Percentiles rank a stretch among this genome's conserved stretches.
Conservation (phyloP, 1,140 invertebrate species). For the Drosophila pallidifrons region DNA sequence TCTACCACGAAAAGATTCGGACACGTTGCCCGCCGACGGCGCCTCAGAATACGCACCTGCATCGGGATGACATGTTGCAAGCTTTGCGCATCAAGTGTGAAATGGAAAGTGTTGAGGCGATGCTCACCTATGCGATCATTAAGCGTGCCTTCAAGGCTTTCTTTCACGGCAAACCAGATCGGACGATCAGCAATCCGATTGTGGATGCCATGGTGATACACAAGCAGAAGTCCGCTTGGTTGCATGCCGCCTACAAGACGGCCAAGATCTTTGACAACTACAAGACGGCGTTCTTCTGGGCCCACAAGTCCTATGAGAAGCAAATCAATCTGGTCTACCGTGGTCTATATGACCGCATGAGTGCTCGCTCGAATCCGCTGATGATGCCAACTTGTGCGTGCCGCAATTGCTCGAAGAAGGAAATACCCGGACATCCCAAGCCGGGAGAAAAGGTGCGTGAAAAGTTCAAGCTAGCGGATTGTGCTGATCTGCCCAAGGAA, state of each 20-base stretch:
- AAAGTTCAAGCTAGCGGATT: constrained; percentile 48
- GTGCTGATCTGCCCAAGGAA: constrained; percentile 42
- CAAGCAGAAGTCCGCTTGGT: constrained; percentile 54
- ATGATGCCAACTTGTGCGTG: constrained; percentile 53
- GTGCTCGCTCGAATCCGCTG: constrained; percentile 49
- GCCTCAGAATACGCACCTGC: constrained; percentile 31
- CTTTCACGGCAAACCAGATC: constrained; percentile 61
- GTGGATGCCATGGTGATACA: constrained; percentile 61
- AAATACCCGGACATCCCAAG: constrained; percentile 51
- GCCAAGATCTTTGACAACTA: constrained; percentile 69
- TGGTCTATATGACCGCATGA: constrained; percentile 59
- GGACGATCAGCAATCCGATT: constrained; percentile 62
- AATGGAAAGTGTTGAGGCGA: constrained; percentile 68
- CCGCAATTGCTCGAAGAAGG: constrained; percentile 44
- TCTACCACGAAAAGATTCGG: constrained; percentile 64
- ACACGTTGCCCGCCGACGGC: constrained; percentile 31
- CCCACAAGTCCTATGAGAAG: constrained; percentile 68
- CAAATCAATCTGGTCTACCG: constrained; percentile 62
- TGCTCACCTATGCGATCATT: constrained; percentile 68
- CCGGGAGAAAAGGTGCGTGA: constrained; percentile 15
- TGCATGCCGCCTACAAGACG: constrained; percentile 64
- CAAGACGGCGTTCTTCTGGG: constrained; percentile 67
- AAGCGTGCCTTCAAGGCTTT: constrained; percentile 72
- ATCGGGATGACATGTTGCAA: constrained; percentile 69
- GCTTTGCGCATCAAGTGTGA: constrained; percentile 63